Evolutionary conservation across 2,113 vertebrate genomes (phyloP).

Genomic region (Gila orcuttii): DNA sequence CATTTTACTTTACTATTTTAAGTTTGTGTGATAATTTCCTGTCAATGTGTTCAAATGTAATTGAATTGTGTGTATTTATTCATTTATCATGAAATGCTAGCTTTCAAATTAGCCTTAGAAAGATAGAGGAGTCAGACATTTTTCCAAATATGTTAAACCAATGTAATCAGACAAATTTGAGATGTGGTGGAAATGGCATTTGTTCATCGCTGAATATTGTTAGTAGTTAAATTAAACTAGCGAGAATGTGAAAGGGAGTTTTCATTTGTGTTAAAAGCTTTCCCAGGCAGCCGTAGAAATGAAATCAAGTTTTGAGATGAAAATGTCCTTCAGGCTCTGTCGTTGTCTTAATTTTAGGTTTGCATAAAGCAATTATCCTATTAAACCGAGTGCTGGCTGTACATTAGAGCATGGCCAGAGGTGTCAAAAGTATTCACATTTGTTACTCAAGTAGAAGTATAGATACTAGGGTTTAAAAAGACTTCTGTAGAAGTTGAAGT

Average conservation of each 20-base stretch:
- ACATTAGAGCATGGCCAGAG: background rate
- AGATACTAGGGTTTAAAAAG: no score
- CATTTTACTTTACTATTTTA: background rate
- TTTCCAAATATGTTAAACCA: no score
- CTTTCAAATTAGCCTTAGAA: background rate
- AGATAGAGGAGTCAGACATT: background rate
- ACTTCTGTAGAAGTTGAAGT: no score
- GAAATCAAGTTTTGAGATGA: background rate
- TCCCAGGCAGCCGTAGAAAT: background rate
- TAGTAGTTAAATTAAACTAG: background rate
- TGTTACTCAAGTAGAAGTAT: no score
- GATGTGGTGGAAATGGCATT: background rate
- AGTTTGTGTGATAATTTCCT: background rate
- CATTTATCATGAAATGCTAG: background rate
- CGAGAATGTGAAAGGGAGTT: background rate
- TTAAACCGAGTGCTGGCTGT: background rate
- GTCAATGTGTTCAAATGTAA: background rate
- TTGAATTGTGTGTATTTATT: background rate
- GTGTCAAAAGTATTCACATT: no score
- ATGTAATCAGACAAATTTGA: background rate
- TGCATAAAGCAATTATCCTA: background rate
- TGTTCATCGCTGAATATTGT: background rate
- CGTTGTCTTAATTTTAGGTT: background rate
- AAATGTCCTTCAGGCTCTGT: background rate
- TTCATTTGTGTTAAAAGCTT: slow-evolving; percentile 5